Conservation (phyloP, 2,888 invertebrate genomes). For the Tyria jacobaeae region DNA sequence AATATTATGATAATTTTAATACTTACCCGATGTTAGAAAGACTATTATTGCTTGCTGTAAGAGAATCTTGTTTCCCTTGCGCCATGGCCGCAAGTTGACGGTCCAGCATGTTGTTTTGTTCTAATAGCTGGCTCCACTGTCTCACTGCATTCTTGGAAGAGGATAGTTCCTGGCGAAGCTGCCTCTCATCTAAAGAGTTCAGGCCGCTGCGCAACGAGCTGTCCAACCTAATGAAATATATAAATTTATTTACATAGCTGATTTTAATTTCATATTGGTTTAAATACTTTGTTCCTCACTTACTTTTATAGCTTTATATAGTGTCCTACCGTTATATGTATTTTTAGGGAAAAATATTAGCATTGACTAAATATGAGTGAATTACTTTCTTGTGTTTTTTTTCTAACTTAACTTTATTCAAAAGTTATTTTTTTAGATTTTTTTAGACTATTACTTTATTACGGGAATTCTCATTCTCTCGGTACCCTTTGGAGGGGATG, state of each 20-base stretch:
- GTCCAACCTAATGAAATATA: slow-evolving; percentile 67
- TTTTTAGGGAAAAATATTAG: too few relatives aligned
- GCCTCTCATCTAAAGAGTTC: slow-evolving; percentile 82
- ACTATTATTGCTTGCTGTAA: slow-evolving; percentile 81
- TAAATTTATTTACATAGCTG: not conserved
- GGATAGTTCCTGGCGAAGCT: slow-evolving; percentile 79
- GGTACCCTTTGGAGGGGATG: too few relatives aligned
- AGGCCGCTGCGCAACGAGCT: slow-evolving; percentile 82
- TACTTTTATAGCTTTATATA: too few relatives aligned
- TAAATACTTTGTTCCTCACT: too few relatives aligned
- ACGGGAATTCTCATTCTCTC: too few relatives aligned
- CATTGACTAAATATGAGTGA: too few relatives aligned
- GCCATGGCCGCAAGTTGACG: slow-evolving; percentile 80
- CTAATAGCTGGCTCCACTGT: slow-evolving; percentile 82
- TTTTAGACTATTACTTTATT: too few relatives aligned
- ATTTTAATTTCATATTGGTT: not conserved
- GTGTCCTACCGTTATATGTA: too few relatives aligned
- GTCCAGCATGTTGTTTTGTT: slow-evolving; percentile 80
- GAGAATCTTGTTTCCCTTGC: slow-evolving; percentile 79
- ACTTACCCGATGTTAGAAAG: slow-evolving; percentile 82
- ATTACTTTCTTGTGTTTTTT: too few relatives aligned
- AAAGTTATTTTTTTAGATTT: too few relatives aligned
- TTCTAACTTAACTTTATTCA: too few relatives aligned
- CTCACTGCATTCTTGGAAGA: slow-evolving; percentile 78
- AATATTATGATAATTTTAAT: not conserved